These are phyloP conservation scores for Allophyes oxyacanthae DNA, from an alignment of 2,888 invertebrate species.

Conservation along the genomic window DNA sequence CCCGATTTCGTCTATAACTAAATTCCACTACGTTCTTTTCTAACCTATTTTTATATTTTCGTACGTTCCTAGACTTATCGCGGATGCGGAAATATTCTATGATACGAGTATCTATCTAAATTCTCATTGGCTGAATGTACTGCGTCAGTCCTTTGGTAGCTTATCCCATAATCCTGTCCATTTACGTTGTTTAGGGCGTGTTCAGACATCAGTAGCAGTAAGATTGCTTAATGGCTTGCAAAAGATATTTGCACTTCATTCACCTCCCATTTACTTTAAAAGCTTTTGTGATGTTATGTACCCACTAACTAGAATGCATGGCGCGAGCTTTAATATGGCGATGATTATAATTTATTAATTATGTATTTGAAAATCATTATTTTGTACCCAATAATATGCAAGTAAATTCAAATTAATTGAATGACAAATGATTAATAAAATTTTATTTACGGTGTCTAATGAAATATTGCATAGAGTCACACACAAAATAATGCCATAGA, in stretches of 20 bases:
- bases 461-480: too few species aligned
- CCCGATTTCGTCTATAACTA: constrained; percentile 19
- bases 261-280: not conserved
- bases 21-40: constrained; percentile 19
- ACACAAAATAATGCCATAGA: too few species aligned
- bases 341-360: too few species aligned
- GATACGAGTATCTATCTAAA: constrained; percentile 38
- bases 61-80: constrained; percentile 15
- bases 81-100: constrained; percentile 39
- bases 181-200: constrained; percentile 40
- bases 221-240: constrained; percentile 1
- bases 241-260: not conserved
- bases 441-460: too few species aligned
- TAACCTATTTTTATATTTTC: constrained; percentile 18
- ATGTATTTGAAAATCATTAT: too few species aligned
- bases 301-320: too few species aligned
- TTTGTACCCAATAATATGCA: too few species aligned
- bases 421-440: too few species aligned
- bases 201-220: constrained; percentile 18
- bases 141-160: constrained; percentile 34
- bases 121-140: constrained; percentile 41
- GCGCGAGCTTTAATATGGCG: too few species aligned
- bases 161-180: constrained; percentile 53
- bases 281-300: not conserved
- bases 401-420: too few species aligned